Percentiles rank a stretch among this genome's conserved stretches.
Evolutionary conservation across 1,140 invertebrate species (phyloP).

Genomic region (Cardiocondyla obscurior): DNA sequence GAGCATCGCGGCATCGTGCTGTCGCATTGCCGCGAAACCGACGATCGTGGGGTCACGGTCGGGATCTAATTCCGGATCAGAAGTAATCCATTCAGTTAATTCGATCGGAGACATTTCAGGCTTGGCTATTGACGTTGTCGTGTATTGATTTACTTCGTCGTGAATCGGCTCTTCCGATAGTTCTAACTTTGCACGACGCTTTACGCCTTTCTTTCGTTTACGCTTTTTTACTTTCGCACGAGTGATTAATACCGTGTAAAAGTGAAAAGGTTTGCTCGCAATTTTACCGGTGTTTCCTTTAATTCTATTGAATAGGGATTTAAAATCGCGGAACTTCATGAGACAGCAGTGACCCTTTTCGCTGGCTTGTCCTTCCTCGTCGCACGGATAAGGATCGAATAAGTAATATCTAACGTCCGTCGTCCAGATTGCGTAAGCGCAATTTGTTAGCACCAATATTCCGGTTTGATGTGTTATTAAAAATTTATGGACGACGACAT

Average conservation of each 20-base stretch:
- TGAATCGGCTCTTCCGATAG: not conserved
- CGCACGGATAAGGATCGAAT: constrained; percentile 80
- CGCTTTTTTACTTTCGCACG: constrained; percentile 69
- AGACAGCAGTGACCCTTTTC: constrained; percentile 72
- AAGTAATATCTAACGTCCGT: constrained; percentile 71
- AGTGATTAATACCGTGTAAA: constrained; percentile 74
- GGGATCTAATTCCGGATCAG: constrained; percentile 36
- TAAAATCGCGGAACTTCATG: constrained; percentile 68
- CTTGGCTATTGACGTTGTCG: not conserved
- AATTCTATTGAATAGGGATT: constrained; percentile 70
- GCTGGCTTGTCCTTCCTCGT: constrained; percentile 67
- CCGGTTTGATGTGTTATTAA: constrained; percentile 73
- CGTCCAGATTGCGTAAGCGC: constrained; percentile 77
- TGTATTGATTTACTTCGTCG: not conserved
- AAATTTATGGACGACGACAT: constrained; percentile 62
- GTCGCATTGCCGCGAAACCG: constrained; percentile 68
- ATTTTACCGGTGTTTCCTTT: constrained; percentile 65
- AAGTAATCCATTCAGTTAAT: constrained; percentile 68
- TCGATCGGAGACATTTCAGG: constrained; percentile 74
- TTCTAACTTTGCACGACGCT: constrained; percentile 24
- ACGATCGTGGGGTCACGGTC: constrained; percentile 50
- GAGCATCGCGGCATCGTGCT: constrained; percentile 73
- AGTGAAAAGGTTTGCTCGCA: constrained; percentile 66
- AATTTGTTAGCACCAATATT: constrained; percentile 76
- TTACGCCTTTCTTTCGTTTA: constrained; percentile 15